These are phyloP conservation scores for Euthynnus affinis DNA, from an alignment of 2,797 vertebrate species.

Conservation along the genomic window DNA sequence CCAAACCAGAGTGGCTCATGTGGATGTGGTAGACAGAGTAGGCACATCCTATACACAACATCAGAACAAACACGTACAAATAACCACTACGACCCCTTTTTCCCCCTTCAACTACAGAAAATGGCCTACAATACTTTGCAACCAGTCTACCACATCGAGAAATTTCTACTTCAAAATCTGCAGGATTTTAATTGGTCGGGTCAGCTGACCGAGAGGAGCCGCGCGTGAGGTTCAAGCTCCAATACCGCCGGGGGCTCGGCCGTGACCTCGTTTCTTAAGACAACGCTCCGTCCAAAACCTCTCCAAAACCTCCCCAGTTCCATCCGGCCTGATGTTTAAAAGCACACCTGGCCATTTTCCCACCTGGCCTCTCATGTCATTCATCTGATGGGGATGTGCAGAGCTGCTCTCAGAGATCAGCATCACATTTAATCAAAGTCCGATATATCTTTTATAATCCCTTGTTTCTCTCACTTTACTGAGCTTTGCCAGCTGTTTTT, in stretches of 20 bases:
- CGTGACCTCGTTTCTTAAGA: conserved; percentile 17
- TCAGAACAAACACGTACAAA: conserved; percentile 72
- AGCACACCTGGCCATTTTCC: conserved; percentile 20
- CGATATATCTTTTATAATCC: neutral
- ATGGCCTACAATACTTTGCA: conserved; percentile 49
- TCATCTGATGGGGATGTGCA: neutral
- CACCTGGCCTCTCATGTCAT: conserved; percentile 10
- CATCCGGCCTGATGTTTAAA: neutral
- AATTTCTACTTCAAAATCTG: conserved; percentile 56
- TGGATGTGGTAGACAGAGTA: conserved; percentile 56
- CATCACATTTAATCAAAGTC: neutral
- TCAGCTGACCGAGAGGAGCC: neutral
- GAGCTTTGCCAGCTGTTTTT: neutral
- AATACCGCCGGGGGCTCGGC: neutral
- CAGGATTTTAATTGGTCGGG: conserved; percentile 27
- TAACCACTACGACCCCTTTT: conserved; percentile 74
- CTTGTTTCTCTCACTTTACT: neutral
- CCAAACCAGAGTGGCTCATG: conserved; percentile 27
- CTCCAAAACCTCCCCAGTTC: conserved; percentile 14
- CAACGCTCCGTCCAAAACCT: neutral
- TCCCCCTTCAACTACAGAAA: conserved; percentile 54
- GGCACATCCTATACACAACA: conserved; percentile 81
- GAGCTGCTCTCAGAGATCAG: neutral
- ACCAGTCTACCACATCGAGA: conserved; percentile 66
- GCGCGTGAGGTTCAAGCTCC: neutral